Percentiles rank a stretch among this genome's conserved stretches.
phyloP scores from a whole-genome alignment of 2,888 invertebrate genomes.

The Ennomos fuscantarius region DNA sequence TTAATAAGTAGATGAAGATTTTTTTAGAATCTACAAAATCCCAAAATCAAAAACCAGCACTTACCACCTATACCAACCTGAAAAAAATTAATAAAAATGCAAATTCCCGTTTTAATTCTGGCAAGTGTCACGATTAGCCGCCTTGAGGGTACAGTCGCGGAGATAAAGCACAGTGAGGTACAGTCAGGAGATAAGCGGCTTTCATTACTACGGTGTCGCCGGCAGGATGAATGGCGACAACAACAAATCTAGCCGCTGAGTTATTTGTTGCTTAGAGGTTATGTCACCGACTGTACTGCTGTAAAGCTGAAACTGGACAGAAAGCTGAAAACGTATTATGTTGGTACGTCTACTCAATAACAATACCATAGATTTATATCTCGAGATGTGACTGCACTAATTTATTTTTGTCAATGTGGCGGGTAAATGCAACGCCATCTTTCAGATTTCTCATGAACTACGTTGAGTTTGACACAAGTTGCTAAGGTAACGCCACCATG shows the following conservation, averaged over 20 bases:
- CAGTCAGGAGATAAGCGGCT: slow-evolving; percentile 70
- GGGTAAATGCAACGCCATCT: too few relatives aligned
- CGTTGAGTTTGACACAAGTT: too few relatives aligned
- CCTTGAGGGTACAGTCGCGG: slow-evolving; percentile 53
- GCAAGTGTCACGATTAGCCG: slow-evolving; percentile 52
- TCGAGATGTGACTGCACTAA: too few relatives aligned
- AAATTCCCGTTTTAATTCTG: slow-evolving; percentile 37
- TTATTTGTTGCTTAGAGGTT: slow-evolving; percentile 69
- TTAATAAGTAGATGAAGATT: too few relatives aligned
- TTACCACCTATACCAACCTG: neutral
- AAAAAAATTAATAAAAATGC: slow-evolving; percentile 36
- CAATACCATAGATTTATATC: too few relatives aligned
- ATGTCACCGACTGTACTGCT: slow-evolving; percentile 56
- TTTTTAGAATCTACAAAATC: too few relatives aligned
- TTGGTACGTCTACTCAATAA: too few relatives aligned
- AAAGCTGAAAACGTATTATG: neutral
- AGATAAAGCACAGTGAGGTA: slow-evolving; percentile 63
- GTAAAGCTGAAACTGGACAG: slow-evolving; percentile 25
- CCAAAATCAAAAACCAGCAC: too few relatives aligned
- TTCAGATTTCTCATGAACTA: too few relatives aligned
- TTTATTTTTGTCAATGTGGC: too few relatives aligned
- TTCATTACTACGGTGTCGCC: slow-evolving; percentile 74
- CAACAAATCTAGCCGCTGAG: slow-evolving; percentile 68
- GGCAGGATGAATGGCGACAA: slow-evolving; percentile 69
- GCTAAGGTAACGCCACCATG: too few relatives aligned